Percentiles rank a stretch among this genome's conserved stretches.
Evolutionary conservation across 2,797 vertebrate genomes (phyloP).

Genomic region (Onychomys arenicola): DNA sequence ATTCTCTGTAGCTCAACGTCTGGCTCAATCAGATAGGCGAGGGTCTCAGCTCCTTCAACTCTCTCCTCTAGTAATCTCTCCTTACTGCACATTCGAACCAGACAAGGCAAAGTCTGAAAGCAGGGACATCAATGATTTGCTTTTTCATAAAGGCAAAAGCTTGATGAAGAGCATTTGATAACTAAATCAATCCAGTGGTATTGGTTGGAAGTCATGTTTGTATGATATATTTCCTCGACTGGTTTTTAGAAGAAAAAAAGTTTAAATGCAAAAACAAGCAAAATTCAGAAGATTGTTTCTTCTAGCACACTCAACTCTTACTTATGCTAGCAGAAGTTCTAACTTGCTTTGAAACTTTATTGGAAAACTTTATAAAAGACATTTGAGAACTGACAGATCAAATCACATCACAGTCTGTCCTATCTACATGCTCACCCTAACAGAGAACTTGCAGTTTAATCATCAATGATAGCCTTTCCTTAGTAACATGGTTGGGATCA

Average conservation of each 20-base stretch:
- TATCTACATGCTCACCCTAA: constrained; percentile 26
- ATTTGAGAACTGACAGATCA: constrained; percentile 48
- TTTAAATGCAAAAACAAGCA: constrained; percentile 59
- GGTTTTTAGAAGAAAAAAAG: constrained; percentile 44
- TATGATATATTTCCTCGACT: constrained; percentile 53
- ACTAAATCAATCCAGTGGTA: constrained; percentile 11
- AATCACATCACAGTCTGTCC: neutral
- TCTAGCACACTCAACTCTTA: neutral
- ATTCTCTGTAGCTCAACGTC: constrained; percentile 98
- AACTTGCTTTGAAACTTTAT: constrained; percentile 47
- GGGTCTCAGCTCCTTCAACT: constrained; percentile 97
- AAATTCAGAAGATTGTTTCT: constrained; percentile 60
- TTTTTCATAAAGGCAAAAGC: constrained; percentile 69
- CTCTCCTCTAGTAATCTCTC: constrained; percentile 97
- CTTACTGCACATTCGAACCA: constrained; percentile 99
- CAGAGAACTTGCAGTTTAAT: constrained; percentile 15
- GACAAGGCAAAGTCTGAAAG: constrained; percentile 95
- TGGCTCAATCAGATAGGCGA: constrained; percentile 98
- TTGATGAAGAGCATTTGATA: constrained; percentile 27
- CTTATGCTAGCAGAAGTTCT: constrained; percentile 36
- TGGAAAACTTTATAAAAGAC: constrained; percentile 23
- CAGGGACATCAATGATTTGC: constrained; percentile 75
- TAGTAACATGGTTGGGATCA: constrained; percentile 9
- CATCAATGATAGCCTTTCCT: neutral
- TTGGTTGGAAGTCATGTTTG: constrained; percentile 36